Evolutionary conservation across 1,140 invertebrate genomes (phyloP), one percentile per base, ranked within the genome.

Genomic region (Stratiolaelaps scimitus): DNA sequence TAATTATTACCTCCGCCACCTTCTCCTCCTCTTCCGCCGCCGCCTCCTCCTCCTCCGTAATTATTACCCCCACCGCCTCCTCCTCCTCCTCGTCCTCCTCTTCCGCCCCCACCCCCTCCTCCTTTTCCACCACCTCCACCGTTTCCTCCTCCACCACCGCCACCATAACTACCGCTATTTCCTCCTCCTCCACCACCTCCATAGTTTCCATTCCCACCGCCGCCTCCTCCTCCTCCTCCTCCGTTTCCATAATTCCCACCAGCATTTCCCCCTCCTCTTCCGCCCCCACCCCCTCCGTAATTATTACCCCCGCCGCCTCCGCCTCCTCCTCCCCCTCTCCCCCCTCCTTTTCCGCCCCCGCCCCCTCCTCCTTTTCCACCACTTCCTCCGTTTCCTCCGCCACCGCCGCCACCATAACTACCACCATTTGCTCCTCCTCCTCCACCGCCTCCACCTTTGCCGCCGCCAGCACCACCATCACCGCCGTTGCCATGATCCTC

Each of bases 401-500:
- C 64, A 60, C 43, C 23, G 20, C 30, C 44, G 40, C 47, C 47
- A n/a, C 56, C 43, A 23, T 29, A 6, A 20, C 65, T 60, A 2
- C 65, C 64, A 26, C 65, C 64, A 34, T n/a, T 65, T 48, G 30
- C 28, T 46, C 7, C 13, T 28, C 29, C 29, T 64, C 60, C 15
- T 43, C 66, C 29, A 64, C 68, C 23, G 70, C 71, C 66, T 71
- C 70, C 53, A 71, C 73, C 43, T 69, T 70, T 26, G 73, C 77
- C 46, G 72, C 68, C 28, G 69, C 70, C 64, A 69, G 72, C 56
- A 77, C 76, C 28, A 76, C 76, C 34, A 40, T 10, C 10, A 40
- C 34, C 34, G 4, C 34, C 34, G 34, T 10, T 10, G 10, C 34
- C 10, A 40, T 40, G 10, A 6, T 10, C 34, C 34, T 10, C 10